Percentiles rank a stretch among this genome's conserved stretches.
Evolutionary conservation across 1,140 invertebrate species (phyloP).

Genomic region (Saccostrea glomerata): DNA sequence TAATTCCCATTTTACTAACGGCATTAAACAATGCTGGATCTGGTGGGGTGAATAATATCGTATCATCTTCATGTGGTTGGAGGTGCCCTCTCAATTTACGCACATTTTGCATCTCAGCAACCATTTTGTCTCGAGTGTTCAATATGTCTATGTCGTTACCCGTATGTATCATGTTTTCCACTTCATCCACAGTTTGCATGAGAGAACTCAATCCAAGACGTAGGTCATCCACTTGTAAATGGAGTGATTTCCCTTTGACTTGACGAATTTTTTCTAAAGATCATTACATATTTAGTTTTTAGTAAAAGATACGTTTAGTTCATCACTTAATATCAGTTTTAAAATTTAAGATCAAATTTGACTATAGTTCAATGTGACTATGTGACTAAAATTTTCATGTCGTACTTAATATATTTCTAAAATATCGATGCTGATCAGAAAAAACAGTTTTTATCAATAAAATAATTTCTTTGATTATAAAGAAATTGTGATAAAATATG

Average conservation of each 20-base stretch:
- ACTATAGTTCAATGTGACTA: no score
- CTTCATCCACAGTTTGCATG: constrained; percentile 84
- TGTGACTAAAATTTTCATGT: no score
- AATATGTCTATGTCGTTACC: constrained; percentile 85
- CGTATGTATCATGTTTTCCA: constrained; percentile 82
- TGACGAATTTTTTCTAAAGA: constrained; percentile 88
- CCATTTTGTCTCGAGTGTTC: constrained; percentile 85
- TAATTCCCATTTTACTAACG: constrained; percentile 80
- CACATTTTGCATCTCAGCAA: constrained; percentile 86
- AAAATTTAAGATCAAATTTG: no score
- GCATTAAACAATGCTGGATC: constrained; percentile 80
- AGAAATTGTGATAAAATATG: no score
- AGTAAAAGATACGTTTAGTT: no score
- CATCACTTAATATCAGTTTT: no score
- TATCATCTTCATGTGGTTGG: constrained; percentile 82
- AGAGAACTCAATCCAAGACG: constrained; percentile 83
- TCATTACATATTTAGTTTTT: no score
- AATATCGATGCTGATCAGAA: no score
- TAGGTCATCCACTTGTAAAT: constrained; percentile 86
- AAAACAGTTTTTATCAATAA: no score
- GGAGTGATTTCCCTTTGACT: constrained; percentile 85
- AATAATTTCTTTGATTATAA: no score
- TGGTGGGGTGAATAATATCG: constrained; percentile 81
- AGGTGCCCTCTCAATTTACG: constrained; percentile 80
- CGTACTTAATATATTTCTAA: no score